A percentile compares a stretch with the other conserved stretches of the same genome.
Conservation (phyloP, 1,140 invertebrate genomes). For the Drosophila truncata region DNA sequence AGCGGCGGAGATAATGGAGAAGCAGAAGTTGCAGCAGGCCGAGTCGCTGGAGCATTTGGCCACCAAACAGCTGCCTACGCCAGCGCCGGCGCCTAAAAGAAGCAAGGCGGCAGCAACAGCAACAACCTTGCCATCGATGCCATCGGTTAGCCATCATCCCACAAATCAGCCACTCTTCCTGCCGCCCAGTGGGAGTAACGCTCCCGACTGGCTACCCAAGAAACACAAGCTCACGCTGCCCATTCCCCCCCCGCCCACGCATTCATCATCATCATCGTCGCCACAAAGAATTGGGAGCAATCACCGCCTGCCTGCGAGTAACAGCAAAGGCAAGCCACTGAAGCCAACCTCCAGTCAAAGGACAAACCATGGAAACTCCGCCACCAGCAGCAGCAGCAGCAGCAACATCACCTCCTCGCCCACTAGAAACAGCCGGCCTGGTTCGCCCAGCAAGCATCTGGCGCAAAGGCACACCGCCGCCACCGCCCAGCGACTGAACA, state of each 20-base stretch:
- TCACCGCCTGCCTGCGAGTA: slow-evolving; percentile 11
- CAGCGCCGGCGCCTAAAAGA: slow-evolving; percentile 43
- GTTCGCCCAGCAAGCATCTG: slow-evolving; percentile 67
- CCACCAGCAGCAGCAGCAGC: slow-evolving; percentile 11
- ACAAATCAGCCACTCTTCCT: background rate
- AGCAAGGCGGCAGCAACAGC: slow-evolving; percentile 31
- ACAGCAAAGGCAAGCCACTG: slow-evolving; percentile 37
- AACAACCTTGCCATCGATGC: background rate
- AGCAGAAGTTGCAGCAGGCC: slow-evolving; percentile 56
- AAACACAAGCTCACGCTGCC: slow-evolving; percentile 66
- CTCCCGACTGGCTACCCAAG: slow-evolving; percentile 56
- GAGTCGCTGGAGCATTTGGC: slow-evolving; percentile 73
- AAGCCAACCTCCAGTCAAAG: slow-evolving; percentile 17
- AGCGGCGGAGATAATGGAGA: background rate
- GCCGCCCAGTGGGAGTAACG: background rate
- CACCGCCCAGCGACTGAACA: slow-evolving; percentile 63
- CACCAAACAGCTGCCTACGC: slow-evolving; percentile 26
- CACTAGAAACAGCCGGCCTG: slow-evolving; percentile 47
- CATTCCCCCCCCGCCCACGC: slow-evolving; percentile 5
- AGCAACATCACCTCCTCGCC: slow-evolving; percentile 27
- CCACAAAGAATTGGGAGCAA: slow-evolving; percentile 13
- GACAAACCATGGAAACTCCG: background rate
- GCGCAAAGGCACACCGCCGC: slow-evolving; percentile 73
- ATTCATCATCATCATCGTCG: too few species aligned
- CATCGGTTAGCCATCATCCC: background rate